Percentiles rank a stretch among this genome's conserved stretches.
Conservation (phyloP, 2,888 invertebrate genomes). For the Synanthedon myopaeformis region DNA sequence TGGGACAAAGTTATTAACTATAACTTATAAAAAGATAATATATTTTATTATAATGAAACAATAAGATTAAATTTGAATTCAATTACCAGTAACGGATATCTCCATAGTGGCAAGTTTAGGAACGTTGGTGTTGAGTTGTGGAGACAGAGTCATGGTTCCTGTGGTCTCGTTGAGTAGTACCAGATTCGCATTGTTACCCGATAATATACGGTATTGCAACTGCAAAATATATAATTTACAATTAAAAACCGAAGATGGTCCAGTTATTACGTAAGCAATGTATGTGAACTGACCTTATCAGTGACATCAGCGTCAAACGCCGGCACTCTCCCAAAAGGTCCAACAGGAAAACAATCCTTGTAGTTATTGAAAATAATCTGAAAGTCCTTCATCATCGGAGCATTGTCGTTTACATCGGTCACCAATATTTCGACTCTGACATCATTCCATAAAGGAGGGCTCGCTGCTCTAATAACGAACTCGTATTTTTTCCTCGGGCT, state of each 20-base stretch:
- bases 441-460: slow-evolving; percentile 89
- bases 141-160: slow-evolving; percentile 88
- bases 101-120: slow-evolving; percentile 94
- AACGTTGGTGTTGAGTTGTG: slow-evolving; percentile 95
- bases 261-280: neutral
- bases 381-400: slow-evolving; percentile 91
- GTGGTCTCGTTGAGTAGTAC: slow-evolving; percentile 85
- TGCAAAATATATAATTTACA: slow-evolving; percentile 25
- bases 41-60: too few species aligned
- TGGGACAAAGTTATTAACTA: neutral
- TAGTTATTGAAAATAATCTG: slow-evolving; percentile 96
- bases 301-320: slow-evolving; percentile 96
- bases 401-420: slow-evolving; percentile 95
- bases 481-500: slow-evolving; percentile 92
- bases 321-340: slow-evolving; percentile 90
- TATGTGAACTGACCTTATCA: slow-evolving; percentile 69
- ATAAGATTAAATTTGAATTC: neutral
- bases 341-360: slow-evolving; percentile 92
- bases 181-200: slow-evolving; percentile 93
- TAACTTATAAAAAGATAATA: neutral
- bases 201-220: slow-evolving; percentile 84
- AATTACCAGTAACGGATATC: slow-evolving; percentile 84
- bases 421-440: slow-evolving; percentile 89
- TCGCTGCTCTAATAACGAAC: slow-evolving; percentile 89
- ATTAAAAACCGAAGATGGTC: neutral